Base-by-base conservation (phyloP, 2,888 invertebrate genomes). In the Sympetrum striolatum region DNA sequence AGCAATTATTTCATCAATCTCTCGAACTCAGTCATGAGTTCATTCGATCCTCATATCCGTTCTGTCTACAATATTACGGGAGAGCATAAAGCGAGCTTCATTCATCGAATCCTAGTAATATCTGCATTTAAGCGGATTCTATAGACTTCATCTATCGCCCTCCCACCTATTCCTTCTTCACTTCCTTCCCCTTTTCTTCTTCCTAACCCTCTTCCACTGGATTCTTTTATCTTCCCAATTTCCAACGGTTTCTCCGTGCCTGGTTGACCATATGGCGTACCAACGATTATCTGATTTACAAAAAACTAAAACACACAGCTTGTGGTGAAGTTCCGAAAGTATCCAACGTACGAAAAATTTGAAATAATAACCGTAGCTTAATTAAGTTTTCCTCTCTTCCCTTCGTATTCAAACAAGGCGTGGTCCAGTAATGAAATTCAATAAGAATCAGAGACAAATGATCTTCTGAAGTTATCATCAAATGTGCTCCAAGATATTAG, bases 231-330 rank as follows among this genome's bases (percentile, higher is more conserved):
- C 35, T 48, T 60, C 35, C 18, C 48, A 82, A 58, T 82, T 82
- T 82, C 82, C 86, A 86, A 86, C 86, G 86, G 86, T 64, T 86
- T 58, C 60, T 60, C 37, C 64, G 86, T 60, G 60, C 37, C 86
- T 86, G 86, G 64, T 86, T 64, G 64, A 86, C 86, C 86, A 86
- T 86, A 86, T 86, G 86, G 86, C 86, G 86, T 58, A 86, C 86
- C 58, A 86, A 86, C 86, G 86, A 86, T 86, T 86, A 86, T 86
- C 86, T 86, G 60, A 86, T 86, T 86, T 60, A 58, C 60, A 60
- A 58, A 58, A 39, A 82, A 82, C 48, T 31, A 58, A 60, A 37
- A 64, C 86, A 60, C 25, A 60, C 25, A 48, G 37, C 86, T 60
- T 37, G 58, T n/a, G n/a, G 39, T 2, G 37, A 37, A 37, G 53